These are phyloP conservation scores for Limnephilus marmoratus DNA, from an alignment of 2,888 invertebrate species.

Conservation along the genomic window DNA sequence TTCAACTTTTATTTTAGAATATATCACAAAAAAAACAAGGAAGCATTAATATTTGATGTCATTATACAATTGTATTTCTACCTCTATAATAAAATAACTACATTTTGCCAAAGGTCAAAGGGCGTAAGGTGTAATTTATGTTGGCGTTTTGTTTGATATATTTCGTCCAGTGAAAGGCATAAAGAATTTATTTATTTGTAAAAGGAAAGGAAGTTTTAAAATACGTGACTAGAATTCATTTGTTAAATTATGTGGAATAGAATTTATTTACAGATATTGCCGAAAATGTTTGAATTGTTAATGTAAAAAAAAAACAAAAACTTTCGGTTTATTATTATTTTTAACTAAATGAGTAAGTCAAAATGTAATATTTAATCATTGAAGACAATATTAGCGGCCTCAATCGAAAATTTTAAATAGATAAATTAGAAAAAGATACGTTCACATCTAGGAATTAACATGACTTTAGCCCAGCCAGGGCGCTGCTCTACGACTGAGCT, in stretches of 20 bases:
- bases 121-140: background rate
- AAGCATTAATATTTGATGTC: background rate
- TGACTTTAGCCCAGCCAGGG: too few relatives aligned
- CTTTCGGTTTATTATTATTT: too few relatives aligned
- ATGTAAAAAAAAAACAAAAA: too few relatives aligned
- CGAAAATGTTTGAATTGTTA: background rate
- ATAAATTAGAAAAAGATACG: too few relatives aligned
- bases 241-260: background rate
- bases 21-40: background rate
- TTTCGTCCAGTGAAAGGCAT: background rate
- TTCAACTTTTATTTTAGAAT: background rate
- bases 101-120: background rate
- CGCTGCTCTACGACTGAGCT: too few relatives aligned
- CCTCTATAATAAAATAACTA: background rate
- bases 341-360: too few relatives aligned
- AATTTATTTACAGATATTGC: background rate
- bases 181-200: background rate
- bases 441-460: too few relatives aligned
- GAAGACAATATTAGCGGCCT: too few relatives aligned
- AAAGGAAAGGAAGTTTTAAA: background rate
- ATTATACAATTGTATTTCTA: background rate
- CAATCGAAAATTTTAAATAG: too few relatives aligned
- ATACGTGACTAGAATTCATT: background rate
- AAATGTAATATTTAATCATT: too few relatives aligned
- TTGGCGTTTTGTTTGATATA: background rate